These are phyloP conservation scores for Nyctereutes procyonoides DNA, from an alignment of 2,113 vertebrate genomes.

Conservation along the genomic window DNA sequence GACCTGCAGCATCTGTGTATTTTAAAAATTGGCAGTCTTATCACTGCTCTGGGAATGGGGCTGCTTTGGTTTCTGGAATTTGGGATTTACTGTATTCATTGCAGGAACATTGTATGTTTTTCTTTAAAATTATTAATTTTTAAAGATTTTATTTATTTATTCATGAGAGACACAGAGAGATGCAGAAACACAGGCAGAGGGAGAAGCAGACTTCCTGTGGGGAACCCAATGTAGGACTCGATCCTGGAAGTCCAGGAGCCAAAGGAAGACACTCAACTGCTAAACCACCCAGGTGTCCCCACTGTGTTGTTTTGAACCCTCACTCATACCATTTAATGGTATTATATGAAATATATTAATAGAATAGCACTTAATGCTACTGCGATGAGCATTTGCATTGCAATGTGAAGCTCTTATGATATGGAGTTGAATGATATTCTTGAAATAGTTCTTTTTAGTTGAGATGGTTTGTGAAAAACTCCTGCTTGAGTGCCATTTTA, in stretches of 20 bases:
- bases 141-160: too few species aligned
- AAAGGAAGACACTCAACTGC: too few species aligned
- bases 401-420: neutral
- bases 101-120: neutral
- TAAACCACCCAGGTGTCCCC: too few species aligned
- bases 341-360: neutral
- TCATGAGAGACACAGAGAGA: too few species aligned
- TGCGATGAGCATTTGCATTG: neutral
- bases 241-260: too few species aligned
- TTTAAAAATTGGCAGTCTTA: neutral
- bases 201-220: too few species aligned
- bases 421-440: neutral
- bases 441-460: neutral
- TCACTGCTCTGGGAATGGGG: neutral
- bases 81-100: neutral
- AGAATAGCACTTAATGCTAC: neutral
- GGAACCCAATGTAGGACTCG: too few species aligned
- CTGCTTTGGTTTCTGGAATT: neutral
- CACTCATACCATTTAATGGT: neutral
- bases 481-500: neutral
- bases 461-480: neutral
- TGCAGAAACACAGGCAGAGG: too few species aligned
- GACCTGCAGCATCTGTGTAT: neutral
- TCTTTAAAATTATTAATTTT: too few species aligned
- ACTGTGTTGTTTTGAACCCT: neutral